Base-by-base conservation (phyloP, 2,797 vertebrate species). In the Lycodopsis pacificus region DNA sequence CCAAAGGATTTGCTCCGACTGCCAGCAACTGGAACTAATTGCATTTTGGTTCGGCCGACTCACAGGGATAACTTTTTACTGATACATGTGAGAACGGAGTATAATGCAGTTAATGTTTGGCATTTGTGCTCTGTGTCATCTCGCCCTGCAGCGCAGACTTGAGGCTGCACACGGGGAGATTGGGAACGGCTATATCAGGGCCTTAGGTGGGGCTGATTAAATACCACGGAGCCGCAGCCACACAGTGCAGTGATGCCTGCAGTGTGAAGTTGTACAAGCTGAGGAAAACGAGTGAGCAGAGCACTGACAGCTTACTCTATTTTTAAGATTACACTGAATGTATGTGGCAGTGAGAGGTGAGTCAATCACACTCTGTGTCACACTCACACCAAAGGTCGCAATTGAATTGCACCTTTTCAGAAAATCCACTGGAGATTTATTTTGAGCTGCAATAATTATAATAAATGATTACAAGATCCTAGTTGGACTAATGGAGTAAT, bases 11-110 rank as follows among this genome's bases (percentile, higher is more conserved):
- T 69, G 49, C 66, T 62, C 67, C 71, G 54, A 65, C 57, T 25
- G 61, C 32, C 58, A 72, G 74, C 44, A 66, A 58, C 58, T 75
- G 61, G 84, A 83, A 87, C 80, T 79, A 81, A 83, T 80, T 77
- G 69, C 66, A 42, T 40, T 80, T 77, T 34, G 56, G 65, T 72
- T 32, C 27, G 54, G 22, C 30, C 15, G 9, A 71, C 67, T 73
- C 54, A 12, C 14, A 22, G 51, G 36, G 25, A 71, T 56, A 84
- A 20, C 30, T 76, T 76, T 71, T 17, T 25, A 64, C 51, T 42
- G 63, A 76, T 32, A 6, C 66, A 73, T 71, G 15, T 62, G 38
- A 65, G 74, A 73, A 64, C 8, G 22, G 20, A 78, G 62, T 20
- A 22, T n/a, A 15, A 54, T 46, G 46, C 44, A 27, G 76, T 81